Conservation (phyloP, 1,140 invertebrate species). For the Brachystomella parvula region DNA sequence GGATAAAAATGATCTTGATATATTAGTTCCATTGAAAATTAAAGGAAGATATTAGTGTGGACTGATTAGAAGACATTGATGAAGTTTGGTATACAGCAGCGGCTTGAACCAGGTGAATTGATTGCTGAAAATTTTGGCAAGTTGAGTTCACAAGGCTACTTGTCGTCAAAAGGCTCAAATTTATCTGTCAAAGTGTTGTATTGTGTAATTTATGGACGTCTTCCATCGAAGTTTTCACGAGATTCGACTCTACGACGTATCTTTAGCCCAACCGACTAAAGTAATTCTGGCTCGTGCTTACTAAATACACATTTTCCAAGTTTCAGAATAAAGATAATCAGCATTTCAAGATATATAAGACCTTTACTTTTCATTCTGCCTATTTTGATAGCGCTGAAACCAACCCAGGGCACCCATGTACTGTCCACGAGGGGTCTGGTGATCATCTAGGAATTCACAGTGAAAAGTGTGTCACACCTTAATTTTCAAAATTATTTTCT, state of each 20-base stretch:
- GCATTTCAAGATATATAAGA: not conserved
- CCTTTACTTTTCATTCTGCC: conserved; percentile 10
- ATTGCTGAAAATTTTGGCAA: not conserved
- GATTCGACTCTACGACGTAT: not conserved
- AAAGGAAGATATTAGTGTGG: too few species aligned
- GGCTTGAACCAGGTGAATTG: not conserved
- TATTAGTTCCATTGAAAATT: too few species aligned
- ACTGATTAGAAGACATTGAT: too few species aligned
- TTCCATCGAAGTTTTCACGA: not conserved
- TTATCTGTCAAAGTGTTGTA: not conserved
- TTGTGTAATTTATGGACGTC: not conserved
- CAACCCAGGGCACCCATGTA: conserved; percentile 13
- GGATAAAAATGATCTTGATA: too few species aligned
- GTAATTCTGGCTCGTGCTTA: conserved; percentile 9
- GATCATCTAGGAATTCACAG: not conserved
- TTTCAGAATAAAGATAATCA: not conserved
- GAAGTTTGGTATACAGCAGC: too few species aligned
- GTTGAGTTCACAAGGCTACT: not conserved
- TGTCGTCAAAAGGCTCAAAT: not conserved
- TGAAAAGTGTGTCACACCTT: not conserved
- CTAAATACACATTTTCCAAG: not conserved
- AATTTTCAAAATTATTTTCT: not conserved
- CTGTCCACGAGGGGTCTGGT: not conserved
- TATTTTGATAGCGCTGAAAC: conserved; percentile 10
- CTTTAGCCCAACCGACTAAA: not conserved